Conservation (phyloP, 2,113 vertebrate genomes). For the Dryoscopus gambensis region DNA sequence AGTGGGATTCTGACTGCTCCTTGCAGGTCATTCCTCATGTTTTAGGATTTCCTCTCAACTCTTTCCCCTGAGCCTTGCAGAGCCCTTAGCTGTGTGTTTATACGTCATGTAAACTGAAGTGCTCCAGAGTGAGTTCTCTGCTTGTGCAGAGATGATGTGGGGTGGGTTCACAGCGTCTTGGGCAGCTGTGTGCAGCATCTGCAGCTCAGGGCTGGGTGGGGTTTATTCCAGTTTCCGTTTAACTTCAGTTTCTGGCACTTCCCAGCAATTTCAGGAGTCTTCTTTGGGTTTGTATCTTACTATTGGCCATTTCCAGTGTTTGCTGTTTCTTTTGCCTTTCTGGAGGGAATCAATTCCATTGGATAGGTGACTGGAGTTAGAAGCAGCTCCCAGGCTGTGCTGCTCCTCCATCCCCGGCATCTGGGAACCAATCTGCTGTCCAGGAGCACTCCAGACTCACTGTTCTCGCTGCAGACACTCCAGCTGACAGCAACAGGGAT, state of each 20-base stretch:
- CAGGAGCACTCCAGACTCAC: not conserved
- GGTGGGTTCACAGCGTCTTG: not conserved
- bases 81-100: not conserved
- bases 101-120: accelerated
- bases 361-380: not conserved
- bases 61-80: not conserved
- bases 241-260: not conserved
- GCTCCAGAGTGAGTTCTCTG: not conserved
- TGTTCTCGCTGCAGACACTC: not conserved
- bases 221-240: not conserved
- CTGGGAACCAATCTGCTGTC: not conserved
- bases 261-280: not conserved
- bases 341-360: not conserved
- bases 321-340: not conserved
- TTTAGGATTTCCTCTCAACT: not conserved
- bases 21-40: accelerated
- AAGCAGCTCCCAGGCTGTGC: not conserved
- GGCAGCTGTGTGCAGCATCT: not conserved
- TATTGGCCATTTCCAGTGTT: not conserved
- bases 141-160: not conserved
- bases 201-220: not conserved
- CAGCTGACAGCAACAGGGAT: not conserved
- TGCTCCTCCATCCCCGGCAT: not conserved
- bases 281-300: not conserved
- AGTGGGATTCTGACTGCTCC: not conserved